Evolutionary conservation across 1,140 invertebrate species (phyloP).

Genomic region (Chironomus striatipennis): DNA sequence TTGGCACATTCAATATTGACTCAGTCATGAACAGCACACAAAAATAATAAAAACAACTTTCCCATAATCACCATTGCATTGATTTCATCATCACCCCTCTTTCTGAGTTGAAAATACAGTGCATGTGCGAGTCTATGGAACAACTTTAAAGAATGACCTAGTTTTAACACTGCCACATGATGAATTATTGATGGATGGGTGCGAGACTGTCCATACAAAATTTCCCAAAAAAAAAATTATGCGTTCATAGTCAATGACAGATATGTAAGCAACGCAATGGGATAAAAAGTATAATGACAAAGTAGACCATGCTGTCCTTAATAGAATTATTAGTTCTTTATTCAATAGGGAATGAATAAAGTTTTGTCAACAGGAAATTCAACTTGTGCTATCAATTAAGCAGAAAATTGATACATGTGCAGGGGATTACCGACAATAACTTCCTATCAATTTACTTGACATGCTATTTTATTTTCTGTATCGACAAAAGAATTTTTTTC

Average conservation of each 20-base stretch:
- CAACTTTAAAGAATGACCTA: background rate
- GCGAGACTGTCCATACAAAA: too few relatives aligned
- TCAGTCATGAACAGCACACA: background rate
- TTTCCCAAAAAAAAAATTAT: background rate
- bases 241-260: background rate
- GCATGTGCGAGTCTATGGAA: background rate
- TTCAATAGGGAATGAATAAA: background rate
- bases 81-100: background rate
- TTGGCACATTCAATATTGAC: background rate
- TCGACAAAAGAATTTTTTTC: too few relatives aligned
- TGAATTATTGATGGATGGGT: conserved; percentile 1
- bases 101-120: background rate
- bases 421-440: too few relatives aligned
- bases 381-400: background rate
- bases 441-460: too few relatives aligned
- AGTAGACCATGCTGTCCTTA: background rate
- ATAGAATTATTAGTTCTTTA: background rate
- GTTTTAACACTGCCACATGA: background rate
- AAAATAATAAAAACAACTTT: background rate
- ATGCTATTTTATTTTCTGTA: too few relatives aligned
- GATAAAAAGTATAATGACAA: too few relatives aligned
- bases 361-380: background rate
- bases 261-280: background rate
- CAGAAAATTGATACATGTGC: background rate
- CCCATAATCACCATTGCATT: background rate